phyloP scores from a whole-genome alignment of 2,888 invertebrate genomes.

The Prionchulus punctatus region DNA sequence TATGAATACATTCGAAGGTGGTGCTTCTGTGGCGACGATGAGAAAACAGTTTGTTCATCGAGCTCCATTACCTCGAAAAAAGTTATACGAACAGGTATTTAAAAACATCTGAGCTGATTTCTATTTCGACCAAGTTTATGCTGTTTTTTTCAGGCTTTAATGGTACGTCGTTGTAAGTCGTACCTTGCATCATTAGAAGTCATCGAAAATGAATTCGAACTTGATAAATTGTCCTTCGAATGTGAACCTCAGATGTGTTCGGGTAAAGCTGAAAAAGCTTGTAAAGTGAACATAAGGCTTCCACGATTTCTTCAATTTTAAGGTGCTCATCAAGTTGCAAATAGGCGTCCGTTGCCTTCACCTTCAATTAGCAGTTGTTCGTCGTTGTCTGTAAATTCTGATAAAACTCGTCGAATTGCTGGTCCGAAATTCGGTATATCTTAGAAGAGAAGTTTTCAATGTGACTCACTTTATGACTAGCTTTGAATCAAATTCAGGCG shows the following conservation, averaged over 20 bases:
- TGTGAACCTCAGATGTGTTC: constrained; percentile 49
- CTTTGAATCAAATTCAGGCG: constrained; percentile 41
- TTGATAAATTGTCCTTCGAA: constrained; percentile 71
- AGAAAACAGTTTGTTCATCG: constrained; percentile 9
- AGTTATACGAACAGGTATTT: constrained; percentile 26
- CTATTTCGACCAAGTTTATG: background rate
- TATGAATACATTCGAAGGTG: constrained; percentile 24
- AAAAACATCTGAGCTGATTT: background rate
- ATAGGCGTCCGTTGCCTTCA: constrained; percentile 67
- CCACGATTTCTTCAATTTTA: too few species aligned
- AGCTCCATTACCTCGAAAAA: constrained; percentile 16
- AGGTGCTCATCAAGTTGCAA: too few species aligned
- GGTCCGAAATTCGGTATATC: constrained; percentile 39
- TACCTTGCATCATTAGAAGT: constrained; percentile 82
- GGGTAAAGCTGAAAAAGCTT: constrained; percentile 31
- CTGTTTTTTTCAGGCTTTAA: constrained; percentile 52
- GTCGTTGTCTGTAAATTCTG: constrained; percentile 66
- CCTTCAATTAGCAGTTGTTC: constrained; percentile 64
- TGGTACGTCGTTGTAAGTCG: constrained; percentile 89
- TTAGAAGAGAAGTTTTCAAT: background rate
- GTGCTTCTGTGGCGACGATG: constrained; percentile 19
- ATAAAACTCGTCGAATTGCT: constrained; percentile 27
- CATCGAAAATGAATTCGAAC: constrained; percentile 70
- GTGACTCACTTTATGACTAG: background rate
- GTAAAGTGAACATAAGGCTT: too few species aligned